Conservation (phyloP, 2,113 vertebrate genomes). For the Glareola pratincola region DNA sequence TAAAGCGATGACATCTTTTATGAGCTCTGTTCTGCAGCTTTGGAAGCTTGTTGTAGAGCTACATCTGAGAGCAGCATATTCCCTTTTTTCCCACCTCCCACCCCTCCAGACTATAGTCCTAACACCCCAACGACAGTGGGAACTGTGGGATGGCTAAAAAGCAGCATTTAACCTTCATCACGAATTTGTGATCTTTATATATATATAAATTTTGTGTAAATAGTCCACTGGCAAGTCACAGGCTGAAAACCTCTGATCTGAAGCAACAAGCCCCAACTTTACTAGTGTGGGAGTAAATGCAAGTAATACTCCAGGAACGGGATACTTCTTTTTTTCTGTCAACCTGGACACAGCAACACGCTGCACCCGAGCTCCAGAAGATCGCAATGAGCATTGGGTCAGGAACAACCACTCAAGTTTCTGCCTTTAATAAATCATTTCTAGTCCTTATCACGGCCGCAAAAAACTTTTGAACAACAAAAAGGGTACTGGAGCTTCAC, state of each 20-base stretch:
- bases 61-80: background rate
- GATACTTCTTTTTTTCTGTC: background rate
- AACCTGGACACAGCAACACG: background rate
- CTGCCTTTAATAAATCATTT: background rate
- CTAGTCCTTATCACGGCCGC: background rate
- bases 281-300: background rate
- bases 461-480: background rate
- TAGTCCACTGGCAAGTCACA: background rate
- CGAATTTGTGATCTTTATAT: background rate
- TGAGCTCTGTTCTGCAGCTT: background rate
- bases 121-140: background rate
- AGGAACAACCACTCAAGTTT: background rate
- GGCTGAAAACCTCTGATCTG: background rate
- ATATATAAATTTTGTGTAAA: background rate
- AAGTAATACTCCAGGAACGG: background rate
- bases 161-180: background rate
- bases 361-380: background rate
- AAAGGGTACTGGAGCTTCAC: background rate
- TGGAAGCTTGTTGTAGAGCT: background rate
- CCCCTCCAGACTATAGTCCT: background rate
- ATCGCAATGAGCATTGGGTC: background rate
- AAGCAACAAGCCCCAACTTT: background rate
- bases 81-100: background rate
- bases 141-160: background rate
- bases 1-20: background rate